Conservation (phyloP, 2,888 invertebrate genomes). For the Polydrusus cervinus region DNA sequence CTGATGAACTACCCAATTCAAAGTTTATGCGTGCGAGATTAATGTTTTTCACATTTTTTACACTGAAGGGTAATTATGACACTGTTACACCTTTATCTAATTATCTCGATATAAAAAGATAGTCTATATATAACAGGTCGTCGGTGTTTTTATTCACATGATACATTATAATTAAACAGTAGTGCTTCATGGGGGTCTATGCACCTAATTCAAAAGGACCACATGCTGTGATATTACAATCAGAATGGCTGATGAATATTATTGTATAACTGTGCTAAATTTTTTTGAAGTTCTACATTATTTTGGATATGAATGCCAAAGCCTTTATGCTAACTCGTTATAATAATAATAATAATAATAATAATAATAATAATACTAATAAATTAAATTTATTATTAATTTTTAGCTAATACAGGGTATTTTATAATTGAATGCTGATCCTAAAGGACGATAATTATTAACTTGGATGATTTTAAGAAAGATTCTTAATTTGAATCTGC, state of each 20-base stretch:
- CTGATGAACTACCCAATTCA: conserved; percentile 15
- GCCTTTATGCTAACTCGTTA: too few species aligned
- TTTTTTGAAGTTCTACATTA: background rate
- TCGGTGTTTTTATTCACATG: conserved; percentile 59
- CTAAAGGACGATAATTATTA: too few species aligned
- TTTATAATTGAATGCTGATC: too few species aligned
- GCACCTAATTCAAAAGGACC: conserved; percentile 55
- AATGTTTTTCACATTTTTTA: conserved; percentile 29
- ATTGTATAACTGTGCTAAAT: conserved; percentile 23
- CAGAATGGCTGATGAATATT: conserved; percentile 29
- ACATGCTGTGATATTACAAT: conserved; percentile 58
- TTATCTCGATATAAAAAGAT: conserved; percentile 57
- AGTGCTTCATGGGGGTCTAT: conserved; percentile 61
- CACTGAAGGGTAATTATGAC: conserved; percentile 53
- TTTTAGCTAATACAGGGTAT: too few species aligned
- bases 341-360: too few species aligned
- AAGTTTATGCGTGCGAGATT: conserved; percentile 32
- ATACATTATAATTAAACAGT: conserved; percentile 64
- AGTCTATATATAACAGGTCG: conserved; percentile 41
- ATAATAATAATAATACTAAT: too few species aligned
- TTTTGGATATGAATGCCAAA: background rate
- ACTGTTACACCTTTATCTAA: conserved; percentile 57
- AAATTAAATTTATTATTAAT: too few species aligned
- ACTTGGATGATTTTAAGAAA: too few species aligned
- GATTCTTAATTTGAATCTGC: too few species aligned